Evolutionary conservation across 1,140 invertebrate genomes (phyloP).

Genomic region (Pogonomyrmex barbatus): DNA sequence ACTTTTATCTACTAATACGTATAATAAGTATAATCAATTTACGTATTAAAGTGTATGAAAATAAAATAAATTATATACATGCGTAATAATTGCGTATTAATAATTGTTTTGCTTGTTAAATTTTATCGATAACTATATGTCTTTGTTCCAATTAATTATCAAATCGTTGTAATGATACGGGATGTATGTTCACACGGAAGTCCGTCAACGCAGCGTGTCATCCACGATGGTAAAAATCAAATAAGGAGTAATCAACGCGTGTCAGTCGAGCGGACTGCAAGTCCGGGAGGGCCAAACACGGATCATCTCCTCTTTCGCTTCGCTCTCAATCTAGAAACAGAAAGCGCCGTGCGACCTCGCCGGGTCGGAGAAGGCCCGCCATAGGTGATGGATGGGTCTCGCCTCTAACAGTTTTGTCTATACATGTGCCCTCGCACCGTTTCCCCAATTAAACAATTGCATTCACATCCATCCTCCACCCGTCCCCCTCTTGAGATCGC

Average conservation of each 20-base stretch:
- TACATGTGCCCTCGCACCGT: conserved; percentile 73
- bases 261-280: conserved; percentile 65
- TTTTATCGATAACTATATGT: neutral
- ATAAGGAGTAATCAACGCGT: conserved; percentile 82
- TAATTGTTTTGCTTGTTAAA: conserved; percentile 1
- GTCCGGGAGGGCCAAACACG: conserved; percentile 43
- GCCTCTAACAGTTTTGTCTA: conserved; percentile 73
- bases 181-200: conserved; percentile 66
- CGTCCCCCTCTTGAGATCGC: conserved; percentile 68
- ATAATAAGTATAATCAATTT: neutral
- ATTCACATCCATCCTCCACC: conserved; percentile 78
- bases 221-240: conserved; percentile 78
- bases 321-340: conserved; percentile 22
- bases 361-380: conserved; percentile 35
- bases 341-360: conserved; percentile 46
- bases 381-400: conserved; percentile 79
- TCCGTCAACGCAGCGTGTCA: conserved; percentile 72
- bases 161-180: conserved; percentile 20
- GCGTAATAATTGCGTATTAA: neutral
- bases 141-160: conserved; percentile 19
- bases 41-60: neutral
- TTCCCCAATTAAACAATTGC: conserved; percentile 83
- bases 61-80: neutral
- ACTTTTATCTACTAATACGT: neutral
- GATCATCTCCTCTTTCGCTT: conserved; percentile 62